These are phyloP conservation scores for Salvelinus sp. DNA, from an alignment of 2,113 vertebrate genomes.

Conservation along the genomic window DNA sequence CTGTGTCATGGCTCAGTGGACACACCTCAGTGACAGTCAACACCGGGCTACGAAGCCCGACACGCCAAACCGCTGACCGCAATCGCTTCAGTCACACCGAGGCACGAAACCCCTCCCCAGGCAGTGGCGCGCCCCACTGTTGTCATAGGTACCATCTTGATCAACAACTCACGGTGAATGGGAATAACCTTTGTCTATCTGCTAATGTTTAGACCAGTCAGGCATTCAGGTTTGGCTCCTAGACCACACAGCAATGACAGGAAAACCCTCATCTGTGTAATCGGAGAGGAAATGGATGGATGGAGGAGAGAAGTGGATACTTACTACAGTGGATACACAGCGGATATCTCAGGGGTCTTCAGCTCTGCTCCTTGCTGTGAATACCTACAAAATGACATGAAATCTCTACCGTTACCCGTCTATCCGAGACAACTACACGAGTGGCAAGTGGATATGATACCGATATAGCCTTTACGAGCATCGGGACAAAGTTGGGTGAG, in stretches of 20 bases:
- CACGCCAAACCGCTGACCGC: conserved; percentile 25
- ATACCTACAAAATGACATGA: no score
- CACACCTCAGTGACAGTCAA: conserved; percentile 4
- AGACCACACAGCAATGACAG: neutral
- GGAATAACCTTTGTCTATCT: conserved; percentile 8
- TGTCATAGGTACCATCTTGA: conserved; percentile 16
- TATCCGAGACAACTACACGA: neutral
- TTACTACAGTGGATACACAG: neutral
- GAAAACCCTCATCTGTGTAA: no score
- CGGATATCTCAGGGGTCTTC: no score
- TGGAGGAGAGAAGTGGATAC: no score
- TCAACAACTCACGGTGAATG: conserved; percentile 15
- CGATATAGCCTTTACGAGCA: neutral
- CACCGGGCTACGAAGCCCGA: neutral
- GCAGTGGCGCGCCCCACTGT: neutral
- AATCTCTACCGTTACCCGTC: no score
- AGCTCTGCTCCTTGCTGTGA: no score
- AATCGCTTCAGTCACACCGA: conserved; percentile 16
- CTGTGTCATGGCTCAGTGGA: conserved; percentile 30
- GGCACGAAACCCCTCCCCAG: neutral
- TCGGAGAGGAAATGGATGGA: no score
- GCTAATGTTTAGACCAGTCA: conserved; percentile 4
- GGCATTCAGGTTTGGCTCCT: neutral
- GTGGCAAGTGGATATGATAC: neutral
- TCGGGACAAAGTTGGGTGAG: neutral